Conservation (phyloP, 2,113 vertebrate genomes). For the Rhea pennata region DNA sequence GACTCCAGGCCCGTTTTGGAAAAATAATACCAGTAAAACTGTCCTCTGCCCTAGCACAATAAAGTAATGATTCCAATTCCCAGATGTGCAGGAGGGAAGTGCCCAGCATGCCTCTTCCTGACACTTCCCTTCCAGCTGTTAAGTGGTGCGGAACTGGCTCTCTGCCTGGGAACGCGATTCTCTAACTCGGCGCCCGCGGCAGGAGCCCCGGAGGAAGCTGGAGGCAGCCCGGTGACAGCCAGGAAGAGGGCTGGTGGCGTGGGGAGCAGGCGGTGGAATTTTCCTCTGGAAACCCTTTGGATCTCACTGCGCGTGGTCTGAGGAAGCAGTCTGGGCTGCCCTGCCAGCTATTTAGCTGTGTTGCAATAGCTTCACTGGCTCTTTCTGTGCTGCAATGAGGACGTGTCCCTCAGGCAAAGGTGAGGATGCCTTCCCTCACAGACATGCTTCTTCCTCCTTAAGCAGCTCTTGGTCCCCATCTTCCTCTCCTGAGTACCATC, state of each 20-base stretch:
- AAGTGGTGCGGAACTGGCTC: neutral
- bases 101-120: neutral
- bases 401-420: neutral
- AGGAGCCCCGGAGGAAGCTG: neutral
- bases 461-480: neutral
- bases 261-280: neutral
- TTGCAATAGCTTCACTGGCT: neutral
- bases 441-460: neutral
- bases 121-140: conserved; percentile 55
- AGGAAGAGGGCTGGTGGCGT: neutral
- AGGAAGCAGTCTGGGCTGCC: neutral
- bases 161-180: neutral
- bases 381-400: neutral
- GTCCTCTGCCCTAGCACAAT: conserved; percentile 14
- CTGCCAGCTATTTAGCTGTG: conserved; percentile 10
- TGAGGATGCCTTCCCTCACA: neutral
- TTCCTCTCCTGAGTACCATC: neutral
- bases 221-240: neutral
- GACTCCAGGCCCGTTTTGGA: neutral
- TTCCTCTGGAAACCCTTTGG: conserved; percentile 57
- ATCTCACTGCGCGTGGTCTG: neutral
- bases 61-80: neutral
- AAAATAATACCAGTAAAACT: neutral
- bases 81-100: conserved; percentile 21
- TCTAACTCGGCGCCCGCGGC: neutral